Percentiles rank a stretch among this genome's conserved stretches.
These are phyloP conservation scores for Tapirus terrestris DNA, from an alignment of 2,113 vertebrate species.

Conservation along the genomic window DNA sequence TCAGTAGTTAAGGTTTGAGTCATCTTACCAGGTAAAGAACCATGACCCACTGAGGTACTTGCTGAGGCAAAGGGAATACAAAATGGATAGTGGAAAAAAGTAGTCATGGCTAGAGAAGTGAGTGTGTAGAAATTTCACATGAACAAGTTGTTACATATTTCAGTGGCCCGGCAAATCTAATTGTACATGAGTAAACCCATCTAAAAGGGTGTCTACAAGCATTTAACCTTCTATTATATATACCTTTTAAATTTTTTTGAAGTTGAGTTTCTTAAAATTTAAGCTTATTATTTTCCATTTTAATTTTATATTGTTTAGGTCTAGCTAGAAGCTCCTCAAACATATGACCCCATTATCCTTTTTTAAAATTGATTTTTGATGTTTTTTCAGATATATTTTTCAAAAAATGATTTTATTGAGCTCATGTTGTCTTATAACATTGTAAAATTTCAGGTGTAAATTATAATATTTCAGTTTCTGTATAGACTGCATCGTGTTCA, in stretches of 20 bases:
- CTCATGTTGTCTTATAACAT: too few relatives aligned
- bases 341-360: background rate
- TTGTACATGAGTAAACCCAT: background rate
- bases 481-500: too few relatives aligned
- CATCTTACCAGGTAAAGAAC: background rate
- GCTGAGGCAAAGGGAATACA: background rate
- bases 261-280: background rate
- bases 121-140: background rate
- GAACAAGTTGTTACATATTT: background rate
- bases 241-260: background rate
- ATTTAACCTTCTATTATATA: background rate
- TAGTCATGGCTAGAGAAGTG: background rate
- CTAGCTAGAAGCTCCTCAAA: background rate
- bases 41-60: background rate
- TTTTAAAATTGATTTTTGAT: background rate
- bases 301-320: background rate
- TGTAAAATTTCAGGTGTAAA: too few relatives aligned
- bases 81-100: background rate
- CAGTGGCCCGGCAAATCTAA: background rate
- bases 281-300: slow-evolving; percentile 16
- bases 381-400: background rate
- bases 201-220: background rate
- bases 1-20: background rate
- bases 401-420: too few relatives aligned
- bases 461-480: too few relatives aligned